Evolutionary conservation across 2,888 invertebrate species (phyloP).

Genomic region (Timema cristinae): DNA sequence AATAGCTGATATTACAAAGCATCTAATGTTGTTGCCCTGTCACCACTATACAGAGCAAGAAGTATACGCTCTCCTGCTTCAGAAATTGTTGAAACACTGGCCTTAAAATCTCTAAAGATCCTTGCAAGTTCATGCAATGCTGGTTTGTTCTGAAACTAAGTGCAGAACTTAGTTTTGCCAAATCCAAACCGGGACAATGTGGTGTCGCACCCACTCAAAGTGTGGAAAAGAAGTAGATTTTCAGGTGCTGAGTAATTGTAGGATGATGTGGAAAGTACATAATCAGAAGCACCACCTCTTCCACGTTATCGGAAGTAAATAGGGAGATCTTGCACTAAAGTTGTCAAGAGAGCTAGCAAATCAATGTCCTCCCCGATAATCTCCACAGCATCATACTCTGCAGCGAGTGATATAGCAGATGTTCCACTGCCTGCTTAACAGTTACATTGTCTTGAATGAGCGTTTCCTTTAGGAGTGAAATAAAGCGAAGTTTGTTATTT

Average conservation of each 20-base stretch:
- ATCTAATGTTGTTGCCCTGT: background rate
- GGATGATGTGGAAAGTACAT: background rate
- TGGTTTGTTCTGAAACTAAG: background rate
- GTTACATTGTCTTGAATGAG: background rate
- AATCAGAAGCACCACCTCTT: background rate
- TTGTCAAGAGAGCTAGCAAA: background rate
- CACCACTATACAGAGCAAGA: conserved; percentile 1
- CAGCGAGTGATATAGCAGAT: background rate
- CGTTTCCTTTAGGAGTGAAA: background rate
- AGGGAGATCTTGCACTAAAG: background rate
- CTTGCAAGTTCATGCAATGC: background rate
- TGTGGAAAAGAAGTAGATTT: background rate
- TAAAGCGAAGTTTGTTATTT: background rate
- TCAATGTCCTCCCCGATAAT: background rate
- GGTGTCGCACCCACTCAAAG: background rate
- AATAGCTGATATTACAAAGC: background rate
- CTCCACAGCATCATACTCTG: conserved; percentile 5
- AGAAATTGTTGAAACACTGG: background rate
- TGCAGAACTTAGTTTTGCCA: background rate
- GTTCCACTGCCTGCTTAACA: background rate
- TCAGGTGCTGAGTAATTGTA: background rate
- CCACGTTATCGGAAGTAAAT: background rate
- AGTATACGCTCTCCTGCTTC: conserved; percentile 1
- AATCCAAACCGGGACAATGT: background rate
- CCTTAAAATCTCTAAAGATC: background rate